Percentiles rank a stretch among this genome's conserved stretches.
Evolutionary conservation across 2,888 invertebrate species (phyloP).

Genomic region (Chydorus sphaericus): DNA sequence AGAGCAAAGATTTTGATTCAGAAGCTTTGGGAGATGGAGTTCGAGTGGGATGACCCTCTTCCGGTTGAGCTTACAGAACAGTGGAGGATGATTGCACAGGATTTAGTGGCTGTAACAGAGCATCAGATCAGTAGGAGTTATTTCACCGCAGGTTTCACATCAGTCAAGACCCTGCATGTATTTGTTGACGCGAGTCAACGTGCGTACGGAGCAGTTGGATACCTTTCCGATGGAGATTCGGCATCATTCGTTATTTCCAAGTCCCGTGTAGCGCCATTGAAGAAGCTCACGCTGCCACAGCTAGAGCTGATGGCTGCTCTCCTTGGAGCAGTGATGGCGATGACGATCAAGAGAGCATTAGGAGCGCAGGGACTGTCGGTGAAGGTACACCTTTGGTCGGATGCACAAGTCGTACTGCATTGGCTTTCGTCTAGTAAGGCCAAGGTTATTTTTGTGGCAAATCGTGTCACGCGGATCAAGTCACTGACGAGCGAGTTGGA

Average conservation of each 20-base stretch:
- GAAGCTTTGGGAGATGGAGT: not conserved
- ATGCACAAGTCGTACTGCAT: not conserved
- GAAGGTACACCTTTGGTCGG: not conserved
- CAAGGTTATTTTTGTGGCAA: not conserved
- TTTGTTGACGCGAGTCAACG: not conserved
- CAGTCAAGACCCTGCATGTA: not conserved
- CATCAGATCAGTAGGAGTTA: not conserved
- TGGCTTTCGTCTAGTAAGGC: too few relatives aligned
- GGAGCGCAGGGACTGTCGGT: not conserved
- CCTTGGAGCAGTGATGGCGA: not conserved
- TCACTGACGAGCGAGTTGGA: not conserved
- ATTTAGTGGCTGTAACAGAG: not conserved
- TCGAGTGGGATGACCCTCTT: constrained; percentile 3
- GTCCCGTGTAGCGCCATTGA: not conserved
- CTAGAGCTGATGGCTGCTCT: not conserved
- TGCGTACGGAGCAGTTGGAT: not conserved
- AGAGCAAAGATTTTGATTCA: constrained; percentile 1
- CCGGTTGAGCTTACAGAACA: not conserved
- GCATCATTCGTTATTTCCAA: not conserved
- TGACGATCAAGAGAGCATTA: not conserved
- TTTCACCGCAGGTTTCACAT: not conserved
- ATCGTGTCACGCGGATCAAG: not conserved
- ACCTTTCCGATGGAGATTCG: not conserved
- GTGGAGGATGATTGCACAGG: not conserved
- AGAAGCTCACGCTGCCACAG: not conserved